phyloP scores from a whole-genome alignment of 2,113 vertebrate genomes.

The Phoxinus phoxinus region DNA sequence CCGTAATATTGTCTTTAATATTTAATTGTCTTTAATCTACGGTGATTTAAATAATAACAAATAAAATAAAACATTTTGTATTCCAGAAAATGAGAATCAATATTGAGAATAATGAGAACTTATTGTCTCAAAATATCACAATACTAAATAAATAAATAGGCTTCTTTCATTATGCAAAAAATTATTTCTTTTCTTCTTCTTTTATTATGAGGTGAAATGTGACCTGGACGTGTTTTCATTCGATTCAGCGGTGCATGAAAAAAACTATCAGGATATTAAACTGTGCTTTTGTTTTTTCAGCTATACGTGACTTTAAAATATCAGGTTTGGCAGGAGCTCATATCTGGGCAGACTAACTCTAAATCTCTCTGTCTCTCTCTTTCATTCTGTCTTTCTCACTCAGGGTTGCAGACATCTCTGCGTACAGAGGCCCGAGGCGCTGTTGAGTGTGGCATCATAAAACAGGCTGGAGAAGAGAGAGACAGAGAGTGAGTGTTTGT shows the following conservation, averaged over 20 bases:
- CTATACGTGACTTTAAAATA: constrained; percentile 26
- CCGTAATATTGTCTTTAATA: background rate
- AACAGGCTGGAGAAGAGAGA: constrained; percentile 29
- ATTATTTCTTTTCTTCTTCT: constrained; percentile 9
- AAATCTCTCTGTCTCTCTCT: constrained; percentile 31
- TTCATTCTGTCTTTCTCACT: constrained; percentile 34
- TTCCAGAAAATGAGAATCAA: constrained; percentile 1
- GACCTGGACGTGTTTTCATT: constrained; percentile 7
- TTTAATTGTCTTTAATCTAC: background rate
- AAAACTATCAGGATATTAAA: constrained; percentile 35
- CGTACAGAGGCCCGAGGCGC: constrained; percentile 19
- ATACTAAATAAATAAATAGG: background rate
- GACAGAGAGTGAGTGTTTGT: constrained; percentile 16
- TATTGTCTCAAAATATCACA: constrained; percentile 1
- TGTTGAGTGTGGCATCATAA: constrained; percentile 38
- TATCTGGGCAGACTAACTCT: constrained; percentile 34
- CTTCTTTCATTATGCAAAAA: constrained; percentile 24
- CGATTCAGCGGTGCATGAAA: constrained; percentile 6
- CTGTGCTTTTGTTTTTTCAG: constrained; percentile 27
- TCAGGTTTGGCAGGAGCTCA: constrained; percentile 32
- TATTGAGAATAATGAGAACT: background rate
- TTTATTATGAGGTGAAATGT: background rate
- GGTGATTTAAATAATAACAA: background rate
- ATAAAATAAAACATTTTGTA: background rate
- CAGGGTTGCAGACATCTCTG: constrained; percentile 30